Evolutionary conservation across 2,888 invertebrate genomes (phyloP).

Genomic region (Parelbella ahira): DNA sequence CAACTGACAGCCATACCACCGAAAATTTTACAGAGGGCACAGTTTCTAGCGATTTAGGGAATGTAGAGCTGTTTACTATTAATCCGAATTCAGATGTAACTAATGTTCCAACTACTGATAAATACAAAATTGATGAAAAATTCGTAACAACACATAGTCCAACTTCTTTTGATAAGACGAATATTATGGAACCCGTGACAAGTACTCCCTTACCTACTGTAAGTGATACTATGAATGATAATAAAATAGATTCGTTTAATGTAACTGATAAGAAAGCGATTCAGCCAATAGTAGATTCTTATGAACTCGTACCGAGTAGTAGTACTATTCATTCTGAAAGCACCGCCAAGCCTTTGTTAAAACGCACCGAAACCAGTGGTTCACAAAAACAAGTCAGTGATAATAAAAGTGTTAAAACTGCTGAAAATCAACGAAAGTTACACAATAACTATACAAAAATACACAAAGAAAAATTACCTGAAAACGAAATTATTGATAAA

Average conservation of each 20-base stretch:
- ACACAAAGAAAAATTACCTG: slow-evolving; percentile 1
- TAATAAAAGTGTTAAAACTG: slow-evolving; percentile 65
- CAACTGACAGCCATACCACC: neutral
- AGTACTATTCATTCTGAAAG: slow-evolving; percentile 61
- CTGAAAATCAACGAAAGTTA: slow-evolving; percentile 68
- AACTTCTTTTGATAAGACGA: no score
- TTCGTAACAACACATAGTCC: no score
- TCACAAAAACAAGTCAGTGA: slow-evolving; percentile 45
- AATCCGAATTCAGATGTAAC: no score
- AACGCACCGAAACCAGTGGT: slow-evolving; percentile 39
- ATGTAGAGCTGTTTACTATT: no score
- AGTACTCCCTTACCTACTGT: slow-evolving; percentile 22
- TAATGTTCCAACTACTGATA: neutral
- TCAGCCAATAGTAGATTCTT: slow-evolving; percentile 3
- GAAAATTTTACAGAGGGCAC: neutral
- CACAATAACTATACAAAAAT: slow-evolving; percentile 54
- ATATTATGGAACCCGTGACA: slow-evolving; percentile 34
- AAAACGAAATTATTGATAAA: slow-evolving; percentile 4
- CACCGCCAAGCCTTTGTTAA: slow-evolving; percentile 51
- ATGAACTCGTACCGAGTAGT: slow-evolving; percentile 54
- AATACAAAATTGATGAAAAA: neutral
- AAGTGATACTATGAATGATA: no score
- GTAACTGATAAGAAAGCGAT: slow-evolving; percentile 7
- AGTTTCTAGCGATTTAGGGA: no score
- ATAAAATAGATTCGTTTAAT: no score